Evolutionary conservation across 2,888 invertebrate species (phyloP), one percentile per base, ranked within the genome.

Genomic region (Aradus depressus): DNA sequence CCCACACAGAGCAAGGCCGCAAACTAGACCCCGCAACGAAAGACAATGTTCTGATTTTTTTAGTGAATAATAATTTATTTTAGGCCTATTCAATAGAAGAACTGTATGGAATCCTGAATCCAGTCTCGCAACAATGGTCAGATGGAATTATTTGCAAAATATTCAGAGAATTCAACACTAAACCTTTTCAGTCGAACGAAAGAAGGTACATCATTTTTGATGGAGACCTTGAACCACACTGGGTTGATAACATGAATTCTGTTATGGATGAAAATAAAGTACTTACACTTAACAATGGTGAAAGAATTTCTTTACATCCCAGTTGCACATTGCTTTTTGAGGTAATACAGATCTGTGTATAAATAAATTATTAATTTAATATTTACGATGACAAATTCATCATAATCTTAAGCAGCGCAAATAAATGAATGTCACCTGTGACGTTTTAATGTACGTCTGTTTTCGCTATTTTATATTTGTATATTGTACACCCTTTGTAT

Each of bases 201-300:
- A 75, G 79, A 48, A 79, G 80, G 53, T 91, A 88, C 66, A 87
- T 91, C 41, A 71, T 92, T 41, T 92, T 91, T 69, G 93, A 93
- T 65, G 93, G 93, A 2, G 91, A 92, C 65, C 90, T 93, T 2
- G 92, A 93, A 71, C 87, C 92, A 1, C 72, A 91, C 34, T 93
- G 92, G 92, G 89, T 93, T 58, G 93, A 93, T 69, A 93, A 92
- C 70, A 92, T 93, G 90, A 93, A 92, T 71, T 90, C 91, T 0
- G 91, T 93, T 2, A 92, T 93, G 92, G 93, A 93, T 64, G 92
- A 93, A 67, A 93, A 92, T 66, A 85, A 83, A 64, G 70, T 92
- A 35, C 70, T 93, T 50, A 93, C 92, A 1, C 71, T 93, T 52
- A 89, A 91, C 3, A 93, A 92, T 66, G 91, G 91, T 50, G 87